Conservation (phyloP, 2,888 invertebrate species). For the Entomobrya multifasciata region DNA sequence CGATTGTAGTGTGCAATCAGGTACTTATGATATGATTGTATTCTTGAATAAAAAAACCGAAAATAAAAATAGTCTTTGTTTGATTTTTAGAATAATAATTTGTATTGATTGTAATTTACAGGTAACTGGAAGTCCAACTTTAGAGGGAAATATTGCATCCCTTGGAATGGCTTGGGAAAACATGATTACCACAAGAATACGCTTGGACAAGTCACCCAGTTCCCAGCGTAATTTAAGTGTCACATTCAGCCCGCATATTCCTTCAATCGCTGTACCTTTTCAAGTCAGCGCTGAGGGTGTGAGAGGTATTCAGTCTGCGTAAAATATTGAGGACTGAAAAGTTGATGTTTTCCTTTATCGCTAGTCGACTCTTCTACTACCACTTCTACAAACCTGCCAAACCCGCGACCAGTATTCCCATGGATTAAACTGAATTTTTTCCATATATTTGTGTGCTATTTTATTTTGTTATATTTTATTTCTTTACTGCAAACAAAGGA, state of each 20-base stretch:
- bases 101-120: slow-evolving; percentile 60
- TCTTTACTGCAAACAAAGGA: too few species aligned
- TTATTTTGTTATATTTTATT: too few species aligned
- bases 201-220: slow-evolving; percentile 81
- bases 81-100: too few species aligned
- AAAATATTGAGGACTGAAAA: too few species aligned
- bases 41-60: neutral
- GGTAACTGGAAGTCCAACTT: slow-evolving; percentile 75
- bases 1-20: slow-evolving; percentile 88
- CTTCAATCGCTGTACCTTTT: slow-evolving; percentile 76
- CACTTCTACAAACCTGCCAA: too few species aligned
- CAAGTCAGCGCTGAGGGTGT: slow-evolving; percentile 51
- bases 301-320: neutral
- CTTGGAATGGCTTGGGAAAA: slow-evolving; percentile 87
- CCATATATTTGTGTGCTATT: too few species aligned
- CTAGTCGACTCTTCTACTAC: too few species aligned
- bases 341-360: too few species aligned
- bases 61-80: too few species aligned
- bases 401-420: too few species aligned
- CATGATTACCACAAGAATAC: slow-evolving; percentile 84
- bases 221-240: slow-evolving; percentile 83
- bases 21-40: slow-evolving; percentile 81
- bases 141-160: slow-evolving; percentile 82
- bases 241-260: slow-evolving; percentile 84
- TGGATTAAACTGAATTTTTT: too few species aligned